A percentile compares a stretch with the other conserved stretches of the same genome.
Evolutionary conservation across 2,797 vertebrate species (phyloP).

Genomic region (Morelia viridis): DNA sequence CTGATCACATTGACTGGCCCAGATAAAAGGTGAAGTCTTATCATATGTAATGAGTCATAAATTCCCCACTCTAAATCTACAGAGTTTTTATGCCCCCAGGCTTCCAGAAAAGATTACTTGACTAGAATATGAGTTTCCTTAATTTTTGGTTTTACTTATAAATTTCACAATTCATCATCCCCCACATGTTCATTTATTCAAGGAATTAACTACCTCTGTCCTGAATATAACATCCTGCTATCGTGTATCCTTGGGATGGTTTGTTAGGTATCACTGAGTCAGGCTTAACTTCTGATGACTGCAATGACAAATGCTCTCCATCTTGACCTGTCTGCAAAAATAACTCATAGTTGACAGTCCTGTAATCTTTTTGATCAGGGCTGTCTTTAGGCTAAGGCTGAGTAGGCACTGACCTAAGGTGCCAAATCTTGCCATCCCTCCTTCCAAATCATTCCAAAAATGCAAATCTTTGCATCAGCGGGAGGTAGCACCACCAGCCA

Average conservation of each 20-base stretch:
- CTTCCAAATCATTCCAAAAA: background rate
- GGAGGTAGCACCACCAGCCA: background rate
- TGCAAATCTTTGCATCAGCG: background rate
- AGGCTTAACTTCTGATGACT: background rate
- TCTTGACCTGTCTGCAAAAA: background rate
- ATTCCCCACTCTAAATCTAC: too few species aligned
- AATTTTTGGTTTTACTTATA: background rate
- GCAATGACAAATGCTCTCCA: background rate
- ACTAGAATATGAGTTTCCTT: background rate
- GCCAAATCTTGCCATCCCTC: background rate
- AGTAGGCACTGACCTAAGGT: background rate
- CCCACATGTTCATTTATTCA: background rate
- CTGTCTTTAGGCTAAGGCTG: background rate
- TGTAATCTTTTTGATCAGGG: background rate
- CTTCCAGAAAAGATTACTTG: background rate
- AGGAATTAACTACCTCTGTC: background rate
- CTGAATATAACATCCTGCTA: background rate
- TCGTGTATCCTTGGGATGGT: background rate
- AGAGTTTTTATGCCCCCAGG: too few species aligned
- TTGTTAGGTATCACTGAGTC: background rate
- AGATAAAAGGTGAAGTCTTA: background rate
- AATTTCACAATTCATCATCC: background rate
- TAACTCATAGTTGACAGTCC: background rate
- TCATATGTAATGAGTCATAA: background rate
- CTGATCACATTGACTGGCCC: background rate